Percentiles rank a stretch among this genome's conserved stretches.
phyloP scores from a whole-genome alignment of 2,888 invertebrate species.

The Amiota mariae region DNA sequence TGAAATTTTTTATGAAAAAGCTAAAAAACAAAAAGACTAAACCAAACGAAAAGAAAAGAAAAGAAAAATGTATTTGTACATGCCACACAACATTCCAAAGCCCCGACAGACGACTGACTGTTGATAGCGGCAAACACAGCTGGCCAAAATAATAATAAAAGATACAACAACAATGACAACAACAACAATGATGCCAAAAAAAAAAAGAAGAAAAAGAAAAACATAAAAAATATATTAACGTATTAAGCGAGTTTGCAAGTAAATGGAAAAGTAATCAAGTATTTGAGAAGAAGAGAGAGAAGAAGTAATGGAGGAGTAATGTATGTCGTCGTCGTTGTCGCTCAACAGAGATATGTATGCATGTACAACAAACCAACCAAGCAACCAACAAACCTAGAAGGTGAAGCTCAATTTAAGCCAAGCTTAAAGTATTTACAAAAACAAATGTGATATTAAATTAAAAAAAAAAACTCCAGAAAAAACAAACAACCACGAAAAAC shows the following conservation, averaged over 20 bases:
- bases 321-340: background rate
- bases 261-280: too few relatives aligned
- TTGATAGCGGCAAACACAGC: background rate
- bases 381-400: too few relatives aligned
- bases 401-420: too few relatives aligned
- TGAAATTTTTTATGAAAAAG: conserved; percentile 38
- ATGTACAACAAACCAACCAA: too few relatives aligned
- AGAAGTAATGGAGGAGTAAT: background rate
- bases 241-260: background rate
- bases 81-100: conserved; percentile 24
- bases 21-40: too few relatives aligned
- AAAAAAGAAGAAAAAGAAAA: background rate
- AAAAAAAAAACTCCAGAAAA: background rate
- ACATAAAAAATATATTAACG: conserved; percentile 22
- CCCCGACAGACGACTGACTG: background rate
- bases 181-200: conserved; percentile 27
- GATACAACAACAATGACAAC: conserved; percentile 25
- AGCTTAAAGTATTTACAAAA: background rate
- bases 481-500: too few relatives aligned
- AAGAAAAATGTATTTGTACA: conserved; percentile 27
- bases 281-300: background rate
- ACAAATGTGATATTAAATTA: conserved; percentile 21
- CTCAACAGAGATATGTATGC: background rate
- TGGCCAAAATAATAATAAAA: conserved; percentile 8
- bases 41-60: conserved; percentile 33